Base-by-base conservation (phyloP, 1,140 invertebrate genomes). In the Tribolium castaneum region DNA sequence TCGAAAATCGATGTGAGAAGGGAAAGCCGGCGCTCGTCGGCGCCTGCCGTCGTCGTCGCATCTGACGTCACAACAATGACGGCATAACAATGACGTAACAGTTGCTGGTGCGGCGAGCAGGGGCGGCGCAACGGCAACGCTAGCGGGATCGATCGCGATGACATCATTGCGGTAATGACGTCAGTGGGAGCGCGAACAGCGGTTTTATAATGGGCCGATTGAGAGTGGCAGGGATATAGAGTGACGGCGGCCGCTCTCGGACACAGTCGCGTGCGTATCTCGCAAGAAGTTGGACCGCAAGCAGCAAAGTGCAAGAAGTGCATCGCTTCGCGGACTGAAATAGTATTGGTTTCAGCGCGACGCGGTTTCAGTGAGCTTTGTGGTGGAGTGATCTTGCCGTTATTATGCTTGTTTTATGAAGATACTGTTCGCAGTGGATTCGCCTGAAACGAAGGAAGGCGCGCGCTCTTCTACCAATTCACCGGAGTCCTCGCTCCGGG, bases 381-480 rank as follows among this genome's bases (percentile, higher is more conserved):
- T 14, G 25, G 71, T 74, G 71, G 35, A 54, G 71, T 54, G 71
- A 52, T 51, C 13, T 39, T 39, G 6, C 49, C 14, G n/a, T 78
- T 39, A 52, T 10, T 49, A 52, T 59, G 51, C 16, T 19, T 19
- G 9, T 75, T 75, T 74, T 39, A 83, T 85, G 84, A 82, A 82
- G 82, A 83, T 83, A 80, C 75, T 82, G 39, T 81, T 84, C 81
- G 84, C 82, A 77, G 85, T 86, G 85, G 85, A 86, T 85, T 85
- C 84, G 19, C 81, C 83, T 77, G 81, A 81, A n/a, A 82, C 62
- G 39, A 62, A 78, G 80, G 84, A 84, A 84, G 84, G 83, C 71
- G 72, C 81, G 80, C 83, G 80, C 79, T 82, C 84, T 80, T 82
- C 84, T 76, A 70, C 82, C 77, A 75, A 76, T 56, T 83, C 82